Conservation (phyloP, 1,140 invertebrate genomes). For the Brachionus angularis region DNA sequence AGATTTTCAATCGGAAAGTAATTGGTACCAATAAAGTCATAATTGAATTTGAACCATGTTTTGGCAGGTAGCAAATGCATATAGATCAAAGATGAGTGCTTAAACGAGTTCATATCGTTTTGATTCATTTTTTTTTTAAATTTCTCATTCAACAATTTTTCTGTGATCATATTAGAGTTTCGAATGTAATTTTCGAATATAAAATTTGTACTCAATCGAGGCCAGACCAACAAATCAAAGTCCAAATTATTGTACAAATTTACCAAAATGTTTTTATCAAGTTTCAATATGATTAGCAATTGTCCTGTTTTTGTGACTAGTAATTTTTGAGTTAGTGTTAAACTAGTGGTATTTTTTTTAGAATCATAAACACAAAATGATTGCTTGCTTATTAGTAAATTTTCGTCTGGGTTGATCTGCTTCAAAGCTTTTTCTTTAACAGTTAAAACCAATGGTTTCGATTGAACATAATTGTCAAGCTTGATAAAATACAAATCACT, state of each 20-base stretch:
- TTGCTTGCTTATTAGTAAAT: slow-evolving; percentile 27
- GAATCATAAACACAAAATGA: not conserved
- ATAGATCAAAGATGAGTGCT: not conserved
- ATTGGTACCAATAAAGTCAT: slow-evolving; percentile 34
- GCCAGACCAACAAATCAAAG: slow-evolving; percentile 10
- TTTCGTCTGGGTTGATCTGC: slow-evolving; percentile 23
- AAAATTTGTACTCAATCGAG: slow-evolving; percentile 39
- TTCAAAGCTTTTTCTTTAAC: slow-evolving; percentile 29
- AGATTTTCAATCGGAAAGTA: slow-evolving; percentile 41
- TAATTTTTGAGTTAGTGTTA: slow-evolving; percentile 22
- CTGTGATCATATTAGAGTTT: not conserved
- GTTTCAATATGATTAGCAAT: not conserved
- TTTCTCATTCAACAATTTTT: slow-evolving; percentile 38
- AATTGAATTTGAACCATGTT: not conserved
- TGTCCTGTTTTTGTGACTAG: slow-evolving; percentile 21
- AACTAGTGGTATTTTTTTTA: not conserved
- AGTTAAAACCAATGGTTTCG: slow-evolving; percentile 6
- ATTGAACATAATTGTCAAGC: slow-evolving; percentile 19
- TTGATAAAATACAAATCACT: not conserved
- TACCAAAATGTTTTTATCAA: not conserved
- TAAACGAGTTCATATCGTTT: not conserved
- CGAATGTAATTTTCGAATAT: slow-evolving; percentile 16
- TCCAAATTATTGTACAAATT: not conserved
- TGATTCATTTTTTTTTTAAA: not conserved
- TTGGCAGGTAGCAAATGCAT: not conserved